phyloP scores from a whole-genome alignment of 1,140 invertebrate genomes.

The Harpegnathos saltator region DNA sequence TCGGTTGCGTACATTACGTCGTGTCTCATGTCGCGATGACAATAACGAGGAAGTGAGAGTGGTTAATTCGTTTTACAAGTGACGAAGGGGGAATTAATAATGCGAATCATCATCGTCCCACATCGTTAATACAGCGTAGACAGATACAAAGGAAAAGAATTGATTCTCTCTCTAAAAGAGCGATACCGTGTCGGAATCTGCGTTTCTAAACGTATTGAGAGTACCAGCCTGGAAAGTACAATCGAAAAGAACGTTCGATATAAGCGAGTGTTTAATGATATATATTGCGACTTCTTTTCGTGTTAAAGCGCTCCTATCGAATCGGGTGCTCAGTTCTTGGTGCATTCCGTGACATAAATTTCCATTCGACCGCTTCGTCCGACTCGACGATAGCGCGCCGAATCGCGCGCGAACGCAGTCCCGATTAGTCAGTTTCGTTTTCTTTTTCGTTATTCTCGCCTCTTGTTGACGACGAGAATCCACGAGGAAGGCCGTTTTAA shows the following conservation, averaged over 20 bases:
- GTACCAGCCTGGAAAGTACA: conserved; percentile 40
- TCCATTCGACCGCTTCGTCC: neutral
- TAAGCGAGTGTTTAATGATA: conserved; percentile 48
- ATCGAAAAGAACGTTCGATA: conserved; percentile 37
- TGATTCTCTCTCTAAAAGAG: conserved; percentile 7
- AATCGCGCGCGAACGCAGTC: neutral
- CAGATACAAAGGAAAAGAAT: conserved; percentile 20
- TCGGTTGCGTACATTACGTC: conserved; percentile 24
- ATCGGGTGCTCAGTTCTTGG: neutral
- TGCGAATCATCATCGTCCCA: conserved; percentile 2
- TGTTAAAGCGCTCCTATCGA: conserved; percentile 62
- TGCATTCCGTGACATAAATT: neutral
- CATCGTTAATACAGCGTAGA: conserved; percentile 4
- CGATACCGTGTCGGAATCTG: conserved; percentile 5
- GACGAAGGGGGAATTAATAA: neutral
- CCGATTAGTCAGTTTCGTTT: neutral
- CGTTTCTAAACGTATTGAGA: conserved; percentile 38
- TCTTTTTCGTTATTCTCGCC: no score
- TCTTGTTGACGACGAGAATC: neutral
- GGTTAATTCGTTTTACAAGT: conserved; percentile 29
- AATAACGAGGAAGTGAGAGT: conserved; percentile 45
- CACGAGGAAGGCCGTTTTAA: conserved; percentile 68
- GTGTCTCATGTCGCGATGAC: conserved; percentile 29
- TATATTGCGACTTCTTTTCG: conserved; percentile 57
- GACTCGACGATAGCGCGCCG: conserved; percentile 9